A percentile compares a stretch with the other conserved stretches of the same genome.
Evolutionary conservation across 2,797 vertebrate species (phyloP).

Genomic region (Hylomyscus alleni): DNA sequence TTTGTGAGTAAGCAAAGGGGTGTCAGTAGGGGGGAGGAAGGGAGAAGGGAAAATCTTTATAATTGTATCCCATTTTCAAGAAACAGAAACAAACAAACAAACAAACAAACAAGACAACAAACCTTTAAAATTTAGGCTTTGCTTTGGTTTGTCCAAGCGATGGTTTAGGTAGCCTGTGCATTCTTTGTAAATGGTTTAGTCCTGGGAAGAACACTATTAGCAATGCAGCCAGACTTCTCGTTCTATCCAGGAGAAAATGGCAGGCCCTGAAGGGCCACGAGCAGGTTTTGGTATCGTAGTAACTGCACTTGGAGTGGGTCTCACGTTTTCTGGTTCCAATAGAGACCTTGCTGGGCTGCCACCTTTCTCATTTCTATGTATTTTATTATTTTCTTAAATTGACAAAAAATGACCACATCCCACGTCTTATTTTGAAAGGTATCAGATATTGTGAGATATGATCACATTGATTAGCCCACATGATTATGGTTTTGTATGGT

Average conservation of each 20-base stretch:
- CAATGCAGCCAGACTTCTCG: neutral
- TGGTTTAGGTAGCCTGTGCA: neutral
- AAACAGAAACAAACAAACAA: neutral
- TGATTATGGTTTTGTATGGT: neutral
- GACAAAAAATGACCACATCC: neutral
- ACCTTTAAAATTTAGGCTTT: neutral
- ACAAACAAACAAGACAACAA: neutral
- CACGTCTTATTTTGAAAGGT: neutral
- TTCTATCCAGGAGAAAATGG: constrained; percentile 7
- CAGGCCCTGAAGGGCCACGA: neutral
- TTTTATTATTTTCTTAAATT: neutral
- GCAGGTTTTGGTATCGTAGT: neutral
- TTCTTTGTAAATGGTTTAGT: constrained; percentile 18
- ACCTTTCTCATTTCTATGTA: neutral
- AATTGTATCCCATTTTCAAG: neutral
- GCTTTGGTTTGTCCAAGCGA: neutral
- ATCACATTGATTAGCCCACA: neutral
- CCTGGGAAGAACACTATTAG: neutral
- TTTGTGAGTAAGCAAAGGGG: neutral
- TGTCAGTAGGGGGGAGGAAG: neutral
- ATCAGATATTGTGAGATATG: neutral
- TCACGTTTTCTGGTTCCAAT: neutral
- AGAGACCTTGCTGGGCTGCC: neutral
- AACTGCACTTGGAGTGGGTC: neutral
- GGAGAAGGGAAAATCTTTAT: neutral